Percentiles rank a stretch among this genome's conserved stretches.
phyloP scores from a whole-genome alignment of 2,113 vertebrate species.

The Brachypodius melanocephalos region DNA sequence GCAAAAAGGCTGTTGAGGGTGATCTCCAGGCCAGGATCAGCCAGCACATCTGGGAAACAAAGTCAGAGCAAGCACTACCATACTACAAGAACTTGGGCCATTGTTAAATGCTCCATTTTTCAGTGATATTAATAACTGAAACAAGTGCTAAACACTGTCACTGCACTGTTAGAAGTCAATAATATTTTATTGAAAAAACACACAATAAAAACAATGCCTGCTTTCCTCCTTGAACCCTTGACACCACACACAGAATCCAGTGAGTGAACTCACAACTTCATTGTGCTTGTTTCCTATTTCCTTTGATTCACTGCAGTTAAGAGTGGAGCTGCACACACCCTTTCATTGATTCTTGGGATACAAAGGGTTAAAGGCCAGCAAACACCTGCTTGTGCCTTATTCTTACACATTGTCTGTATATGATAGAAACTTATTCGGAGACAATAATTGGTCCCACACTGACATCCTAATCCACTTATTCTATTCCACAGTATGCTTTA shows the following conservation, averaged over 20 bases:
- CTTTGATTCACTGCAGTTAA: background rate
- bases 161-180: background rate
- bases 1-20: background rate
- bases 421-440: background rate
- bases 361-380: background rate
- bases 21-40: background rate
- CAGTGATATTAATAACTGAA: background rate
- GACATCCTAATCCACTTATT: background rate
- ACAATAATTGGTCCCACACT: background rate
- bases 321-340: background rate
- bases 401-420: background rate
- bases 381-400: background rate
- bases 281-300: background rate
- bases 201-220: background rate
- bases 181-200: background rate
- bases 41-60: background rate
- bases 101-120: background rate
- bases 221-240: background rate
- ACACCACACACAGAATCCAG: background rate
- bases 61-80: background rate
- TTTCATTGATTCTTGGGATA: background rate
- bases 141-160: background rate
- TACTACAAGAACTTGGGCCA: background rate
- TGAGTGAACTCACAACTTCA: background rate
- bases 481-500: background rate